Evolutionary conservation across 2,888 invertebrate genomes (phyloP), one percentile per base, ranked within the genome.

Genomic region (Blastobasis lacticolella): DNA sequence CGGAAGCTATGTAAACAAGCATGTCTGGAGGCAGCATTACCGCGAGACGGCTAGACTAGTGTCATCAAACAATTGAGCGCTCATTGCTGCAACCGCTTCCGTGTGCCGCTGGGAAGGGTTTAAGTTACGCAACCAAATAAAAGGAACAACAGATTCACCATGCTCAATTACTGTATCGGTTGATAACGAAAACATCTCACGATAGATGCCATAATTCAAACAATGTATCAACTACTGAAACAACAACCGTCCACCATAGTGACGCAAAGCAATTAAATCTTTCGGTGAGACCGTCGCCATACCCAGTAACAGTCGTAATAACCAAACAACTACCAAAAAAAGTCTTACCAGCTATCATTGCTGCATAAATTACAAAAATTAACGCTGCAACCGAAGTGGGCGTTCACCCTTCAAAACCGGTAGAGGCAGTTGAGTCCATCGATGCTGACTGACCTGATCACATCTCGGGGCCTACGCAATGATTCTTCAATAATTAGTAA

Each of bases 11-110:
- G 54, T 61, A 63, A 62, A 68, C 60, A 51, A 60, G 57, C 49
- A 59, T 59, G 62, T 57, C 62, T 64, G 57, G 66, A 69, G 59
- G 57, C 61, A 59, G 57, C 55, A 66, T 64, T 66, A 71, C 66
- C 67, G 56, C 55, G 59, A 65, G 64, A 63, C 62, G 65, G 61
- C 75, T 75, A 73, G 71, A 74, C 68, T 53, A 74, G 71, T 73
- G 70, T 66, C 73, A 74, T 75, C 69, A 74, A 71, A 67, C 71
- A 73, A 77, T 73, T 73, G 70, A 53, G 59, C 57, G 66, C 60
- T 64, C 61, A 66, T 70, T 70, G 69, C 62, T 60, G 55, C 54
- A 63, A 60, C 62, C 61, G 62, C 71, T 78, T 81, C 81, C 80
- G 73, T 55, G 66, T 73, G 74, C 74, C 75, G 74, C 77, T 68